Evolutionary conservation across 2,888 invertebrate species (phyloP), one percentile per base, ranked within the genome.

Genomic region (Chymomyza procnemis): DNA sequence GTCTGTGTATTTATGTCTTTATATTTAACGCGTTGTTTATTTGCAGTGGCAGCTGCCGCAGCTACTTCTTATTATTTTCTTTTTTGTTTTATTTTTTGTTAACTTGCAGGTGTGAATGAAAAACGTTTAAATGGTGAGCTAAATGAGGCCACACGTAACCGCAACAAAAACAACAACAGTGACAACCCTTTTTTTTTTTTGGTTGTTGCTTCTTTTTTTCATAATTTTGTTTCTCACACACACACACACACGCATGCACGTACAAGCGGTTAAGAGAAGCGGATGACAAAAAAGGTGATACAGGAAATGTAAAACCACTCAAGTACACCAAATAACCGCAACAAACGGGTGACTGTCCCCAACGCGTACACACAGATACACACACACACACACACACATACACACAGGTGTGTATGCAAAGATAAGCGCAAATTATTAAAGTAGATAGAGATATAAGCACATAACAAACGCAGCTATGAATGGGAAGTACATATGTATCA

Each of bases 291-390:
- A 82, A 79, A 73, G 71, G 69, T 69, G 60, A 82, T 72, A 87
- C 83, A 87, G 83, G 83, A 83, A 83, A 83, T 83, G 83, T 85
- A 76, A 87, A 82, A 79, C 79, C 75, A 78, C 74, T 74, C 73
- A 75, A 80, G 73, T 74, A 83, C 81, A 78, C 78, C 66, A 70
- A 78, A 76, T 69, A 72, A 78, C 79, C 69, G 69, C 77, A 79
- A 55, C 67, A 63, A 71, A 59, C 64, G 67, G 72, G 66, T 54
- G 62, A 71, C 71, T 70, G 34, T 41, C 34, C 48, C 48, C 48
- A 18, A 18, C 48, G 48, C 18, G 18, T 6, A 26, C 26, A 6
- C 26, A 26, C 14, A 47, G 1, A 47, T 4, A n/a, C 16, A 47
- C 14, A 16, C 47, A 47, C 14, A 26, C 26, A 26, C 26, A 26